phyloP scores from a whole-genome alignment of 2,113 vertebrate genomes.

The Gambusia holbrooki region DNA sequence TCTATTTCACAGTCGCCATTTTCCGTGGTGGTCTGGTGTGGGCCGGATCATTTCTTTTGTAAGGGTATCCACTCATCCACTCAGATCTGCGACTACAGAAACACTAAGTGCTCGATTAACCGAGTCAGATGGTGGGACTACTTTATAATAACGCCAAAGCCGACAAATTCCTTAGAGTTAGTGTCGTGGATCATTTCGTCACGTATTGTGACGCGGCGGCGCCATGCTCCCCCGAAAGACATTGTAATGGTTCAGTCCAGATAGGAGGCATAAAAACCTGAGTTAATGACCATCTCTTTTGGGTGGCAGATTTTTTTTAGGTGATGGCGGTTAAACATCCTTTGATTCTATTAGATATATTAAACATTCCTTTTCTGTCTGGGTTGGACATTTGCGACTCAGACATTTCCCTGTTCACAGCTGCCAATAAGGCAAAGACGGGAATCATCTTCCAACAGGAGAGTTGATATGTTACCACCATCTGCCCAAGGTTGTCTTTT shows the following conservation, averaged over 20 bases:
- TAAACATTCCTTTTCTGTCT: background rate
- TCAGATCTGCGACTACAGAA: background rate
- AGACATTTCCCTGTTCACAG: background rate
- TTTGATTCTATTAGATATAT: slow-evolving; percentile 42
- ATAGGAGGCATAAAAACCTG: slow-evolving; percentile 79
- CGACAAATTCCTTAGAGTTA: background rate
- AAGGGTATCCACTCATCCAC: slow-evolving; percentile 40
- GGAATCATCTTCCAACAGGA: slow-evolving; percentile 20
- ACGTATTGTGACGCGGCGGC: slow-evolving; percentile 32
- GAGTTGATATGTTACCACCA: slow-evolving; percentile 32
- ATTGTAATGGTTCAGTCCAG: slow-evolving; percentile 74
- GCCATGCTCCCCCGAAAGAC: slow-evolving; percentile 53
- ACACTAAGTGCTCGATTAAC: background rate
- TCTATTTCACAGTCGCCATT: slow-evolving; percentile 88
- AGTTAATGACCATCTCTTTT: slow-evolving; percentile 77
- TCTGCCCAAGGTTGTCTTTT: slow-evolving; percentile 44
- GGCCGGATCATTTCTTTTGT: slow-evolving; percentile 71
- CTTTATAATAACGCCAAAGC: background rate
- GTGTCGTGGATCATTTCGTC: slow-evolving; percentile 2
- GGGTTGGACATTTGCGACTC: background rate
- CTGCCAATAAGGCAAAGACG: slow-evolving; percentile 31
- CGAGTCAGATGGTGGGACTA: background rate
- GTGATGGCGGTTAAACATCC: slow-evolving; percentile 32
- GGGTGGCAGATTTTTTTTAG: slow-evolving; percentile 65
- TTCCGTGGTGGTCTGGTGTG: slow-evolving; percentile 84